Evolutionary conservation across 1,140 invertebrate genomes (phyloP), one percentile per base, ranked within the genome.

Genomic region (Bombus pascuorum): DNA sequence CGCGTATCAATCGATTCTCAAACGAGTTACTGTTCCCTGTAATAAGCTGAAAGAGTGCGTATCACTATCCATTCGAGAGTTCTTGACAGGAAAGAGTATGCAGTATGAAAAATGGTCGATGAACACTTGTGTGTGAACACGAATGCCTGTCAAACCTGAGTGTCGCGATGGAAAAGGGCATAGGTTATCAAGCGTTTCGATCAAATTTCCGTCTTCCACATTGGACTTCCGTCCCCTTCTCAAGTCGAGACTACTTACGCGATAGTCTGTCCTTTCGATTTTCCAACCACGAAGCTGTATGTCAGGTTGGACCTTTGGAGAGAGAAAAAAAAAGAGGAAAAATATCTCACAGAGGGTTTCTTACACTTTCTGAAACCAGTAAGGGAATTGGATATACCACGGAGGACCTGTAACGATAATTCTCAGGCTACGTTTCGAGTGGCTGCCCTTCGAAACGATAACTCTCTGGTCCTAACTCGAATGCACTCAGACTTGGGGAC

Each of bases 151-250:
- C 86, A 83, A 73, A n/a, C 57, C 42, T 44, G 68, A 66, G 66
- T 77, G 83, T 84, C 88, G 74, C 81, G 65, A 65, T 76, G 83
- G 72, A 88, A 90, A 91, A 91, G 89, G 80, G 89, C 89, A 91
- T 91, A 91, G 86, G 87, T 91, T 91, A 91, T 91, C 89, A 90
- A 71, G 76, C 83, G 76, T 87, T 86, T 88, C 89, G 86, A 90
- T 90, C 89, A 87, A 90, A 90, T 90, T 90, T 90, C 83, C 80
- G 74, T 73, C 81, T 72, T 80, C 39, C 71, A 70, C 62, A 5
- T 66, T 32, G 81, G 65, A 78, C 53, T 71, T 83, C 85, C 80
- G 85, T 47, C 87, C 70, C 70, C 65, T n/a, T 57, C 39, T 42
- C 66, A 68, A 85, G 47, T 70, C 76, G 34, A 12, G 32, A 25